phyloP scores from a whole-genome alignment of 2,888 invertebrate species.

The Drosophila pseudotakahashii region DNA sequence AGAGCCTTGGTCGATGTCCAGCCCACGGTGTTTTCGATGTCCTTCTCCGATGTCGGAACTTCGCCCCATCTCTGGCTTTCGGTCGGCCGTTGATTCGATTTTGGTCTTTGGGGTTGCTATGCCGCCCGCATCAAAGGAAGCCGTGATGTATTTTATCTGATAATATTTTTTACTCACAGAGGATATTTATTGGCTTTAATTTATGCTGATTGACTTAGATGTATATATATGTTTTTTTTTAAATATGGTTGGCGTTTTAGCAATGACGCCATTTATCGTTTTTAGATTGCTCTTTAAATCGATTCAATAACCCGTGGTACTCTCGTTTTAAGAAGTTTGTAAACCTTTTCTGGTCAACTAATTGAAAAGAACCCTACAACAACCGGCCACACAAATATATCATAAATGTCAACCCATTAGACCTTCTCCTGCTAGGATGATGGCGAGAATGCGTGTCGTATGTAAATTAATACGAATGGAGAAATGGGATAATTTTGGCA shows the following conservation, averaged over 20 bases:
- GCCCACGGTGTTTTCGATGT: slow-evolving; percentile 41
- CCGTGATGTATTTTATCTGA: slow-evolving; percentile 71
- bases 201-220: slow-evolving; percentile 27
- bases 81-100: slow-evolving; percentile 65
- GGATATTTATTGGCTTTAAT: slow-evolving; percentile 51
- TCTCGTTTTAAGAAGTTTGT: neutral
- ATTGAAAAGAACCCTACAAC: slow-evolving; percentile 43
- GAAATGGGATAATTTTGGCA: slow-evolving; percentile 42
- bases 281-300: neutral
- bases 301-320: neutral
- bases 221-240: too few relatives aligned
- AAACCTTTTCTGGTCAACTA: slow-evolving; percentile 18
- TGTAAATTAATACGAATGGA: slow-evolving; percentile 75
- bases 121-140: slow-evolving; percentile 48
- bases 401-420: slow-evolving; percentile 45
- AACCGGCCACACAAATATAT: slow-evolving; percentile 59
- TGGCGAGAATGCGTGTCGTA: slow-evolving; percentile 76
- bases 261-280: too few relatives aligned
- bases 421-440: slow-evolving; percentile 24
- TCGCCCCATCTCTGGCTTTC: slow-evolving; percentile 14
- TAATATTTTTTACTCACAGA: slow-evolving; percentile 52
- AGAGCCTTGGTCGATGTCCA: slow-evolving; percentile 45
- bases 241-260: too few relatives aligned
- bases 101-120: slow-evolving; percentile 43
- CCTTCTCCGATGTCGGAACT: slow-evolving; percentile 30